Conservation (phyloP, 2,113 vertebrate species). For the Fulmarus glacialis region DNA sequence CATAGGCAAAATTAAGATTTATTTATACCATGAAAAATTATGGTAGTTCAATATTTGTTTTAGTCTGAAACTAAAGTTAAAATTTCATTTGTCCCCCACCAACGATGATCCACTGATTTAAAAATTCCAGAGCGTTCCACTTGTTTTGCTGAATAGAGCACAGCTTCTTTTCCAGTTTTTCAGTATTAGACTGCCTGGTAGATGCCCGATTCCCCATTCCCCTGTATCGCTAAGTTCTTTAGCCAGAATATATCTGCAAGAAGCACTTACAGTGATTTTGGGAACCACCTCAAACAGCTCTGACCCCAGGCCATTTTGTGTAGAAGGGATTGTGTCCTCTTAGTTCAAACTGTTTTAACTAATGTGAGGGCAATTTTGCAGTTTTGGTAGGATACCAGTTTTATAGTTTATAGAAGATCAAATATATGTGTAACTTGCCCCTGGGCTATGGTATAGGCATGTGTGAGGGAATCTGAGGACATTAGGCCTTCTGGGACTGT, state of each 20-base stretch:
- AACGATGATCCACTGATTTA: not conserved
- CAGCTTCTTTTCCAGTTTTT: not conserved
- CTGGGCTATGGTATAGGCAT: not conserved
- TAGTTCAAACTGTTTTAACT: not conserved
- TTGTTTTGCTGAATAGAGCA: not conserved
- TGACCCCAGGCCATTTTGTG: not conserved
- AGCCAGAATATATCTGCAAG: not conserved
- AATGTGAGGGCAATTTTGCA: accelerated
- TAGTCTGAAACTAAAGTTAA: not conserved
- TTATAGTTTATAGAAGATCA: not conserved
- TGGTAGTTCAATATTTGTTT: not conserved
- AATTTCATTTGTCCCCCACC: not conserved
- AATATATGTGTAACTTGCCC: not conserved
- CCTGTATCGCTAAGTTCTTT: not conserved
- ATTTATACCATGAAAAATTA: not conserved
- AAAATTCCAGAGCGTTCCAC: not conserved
- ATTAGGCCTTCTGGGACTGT: not conserved
- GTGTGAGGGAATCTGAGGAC: not conserved
- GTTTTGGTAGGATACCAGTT: not conserved
- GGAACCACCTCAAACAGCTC: not conserved
- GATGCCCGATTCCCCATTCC: not conserved
- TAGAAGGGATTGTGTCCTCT: not conserved
- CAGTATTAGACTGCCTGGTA: not conserved
- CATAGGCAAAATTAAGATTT: not conserved
- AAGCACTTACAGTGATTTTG: not conserved